Evolutionary conservation across 64 coral and sea anemone genomes (phyloP).

Genomic region (Astreopora myriophthalma): DNA sequence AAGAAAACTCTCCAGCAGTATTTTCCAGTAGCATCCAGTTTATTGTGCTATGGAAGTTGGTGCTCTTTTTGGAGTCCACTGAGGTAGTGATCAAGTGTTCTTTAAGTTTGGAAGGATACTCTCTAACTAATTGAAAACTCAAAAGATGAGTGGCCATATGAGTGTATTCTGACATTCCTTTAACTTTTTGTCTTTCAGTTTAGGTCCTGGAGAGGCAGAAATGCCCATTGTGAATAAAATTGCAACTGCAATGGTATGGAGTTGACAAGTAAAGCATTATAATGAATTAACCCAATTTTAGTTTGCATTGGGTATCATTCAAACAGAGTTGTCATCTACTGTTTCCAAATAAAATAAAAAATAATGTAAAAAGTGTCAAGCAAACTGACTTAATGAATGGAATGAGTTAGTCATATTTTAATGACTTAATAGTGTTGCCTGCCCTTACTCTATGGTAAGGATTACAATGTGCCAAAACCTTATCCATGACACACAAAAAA

Average conservation of each 20-base stretch:
- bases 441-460: too few species aligned
- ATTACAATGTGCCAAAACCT: too few species aligned
- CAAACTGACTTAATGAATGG: too few species aligned
- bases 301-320: neutral
- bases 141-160: neutral
- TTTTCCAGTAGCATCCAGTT: neutral
- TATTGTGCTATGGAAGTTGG: neutral
- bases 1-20: too few species aligned
- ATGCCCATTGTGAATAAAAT: constrained; percentile 93
- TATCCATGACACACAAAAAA: too few species aligned
- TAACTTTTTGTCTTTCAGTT: constrained; percentile 15
- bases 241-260: constrained; percentile 88
- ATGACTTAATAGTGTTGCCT: too few species aligned
- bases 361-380: neutral
- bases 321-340: neutral
- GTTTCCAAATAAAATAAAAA: too few species aligned
- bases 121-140: neutral
- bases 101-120: too few species aligned
- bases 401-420: too few species aligned
- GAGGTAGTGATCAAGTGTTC: neutral
- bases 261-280: too few species aligned
- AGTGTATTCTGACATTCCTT: neutral
- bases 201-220: constrained; percentile 54
- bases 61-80: neutral
- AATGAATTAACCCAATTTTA: neutral